Evolutionary conservation across 2,888 invertebrate genomes (phyloP), one percentile per base, ranked within the genome.

Genomic region (Eristalis arbustorum): DNA sequence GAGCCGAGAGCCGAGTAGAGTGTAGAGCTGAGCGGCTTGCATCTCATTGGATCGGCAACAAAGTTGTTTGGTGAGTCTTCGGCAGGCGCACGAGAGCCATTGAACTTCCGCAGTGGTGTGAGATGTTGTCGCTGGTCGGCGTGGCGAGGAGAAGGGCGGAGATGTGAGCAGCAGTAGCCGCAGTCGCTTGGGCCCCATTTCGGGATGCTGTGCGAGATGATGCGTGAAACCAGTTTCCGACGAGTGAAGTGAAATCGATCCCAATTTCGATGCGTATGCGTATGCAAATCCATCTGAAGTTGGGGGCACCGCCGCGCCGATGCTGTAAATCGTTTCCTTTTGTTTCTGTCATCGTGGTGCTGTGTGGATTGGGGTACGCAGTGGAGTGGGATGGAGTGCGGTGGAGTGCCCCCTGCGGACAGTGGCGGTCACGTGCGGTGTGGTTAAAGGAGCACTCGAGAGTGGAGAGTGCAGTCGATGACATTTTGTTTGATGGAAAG

Each of bases 191-290:
- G 77, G 56, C 73, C 76, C 81, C 49, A 85, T 77, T 85, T 85
- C 61, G 59, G 84, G 66, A 84, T 49, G 37, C 61, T 75, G 67
- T 72, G 63, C 57, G 74, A 77, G 49, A 49, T 85, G 85, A 67
- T 78, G 49, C 62, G 71, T 78, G 71, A 67, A 85, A 87, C 85
- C 74, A 67, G 85, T 82, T 82, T 78, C 18, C 49, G 49, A 56
- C 1, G 25, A 82, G 42, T 49, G 73, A 78, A 87, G 85, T 87
- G 85, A 87, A 87, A 87, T 87, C 85, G 85, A 82, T 78, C 82
- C 77, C 85, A 67, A 82, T 82, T 78, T 87, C 57, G 49, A 68
- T 49, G 49, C 49, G 49, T 42, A 31, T 42, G 85, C 74, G 71
- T 78, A 87, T 82, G 74, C 78, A 87, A 87, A 85, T 87, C 67